Conservation (phyloP, 2,888 invertebrate species). For the Thecophora atra region DNA sequence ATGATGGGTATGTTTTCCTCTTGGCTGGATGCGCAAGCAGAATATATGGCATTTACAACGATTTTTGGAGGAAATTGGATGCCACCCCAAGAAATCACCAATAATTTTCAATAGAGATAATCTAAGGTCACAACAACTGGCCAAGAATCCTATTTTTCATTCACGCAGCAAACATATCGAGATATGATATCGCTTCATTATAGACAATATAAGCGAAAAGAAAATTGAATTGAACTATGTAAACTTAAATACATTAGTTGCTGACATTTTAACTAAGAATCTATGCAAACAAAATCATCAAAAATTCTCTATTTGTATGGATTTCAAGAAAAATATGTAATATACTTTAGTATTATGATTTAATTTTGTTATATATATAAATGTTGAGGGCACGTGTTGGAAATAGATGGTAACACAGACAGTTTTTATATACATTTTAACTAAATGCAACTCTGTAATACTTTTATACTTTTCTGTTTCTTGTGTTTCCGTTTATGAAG, state of each 20-base stretch:
- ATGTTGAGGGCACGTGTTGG: no score
- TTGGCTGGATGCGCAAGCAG: slow-evolving; percentile 37
- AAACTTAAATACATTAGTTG: slow-evolving; percentile 35
- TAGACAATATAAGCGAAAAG: slow-evolving; percentile 30
- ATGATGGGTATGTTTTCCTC: slow-evolving; percentile 39
- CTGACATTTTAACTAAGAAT: slow-evolving; percentile 41
- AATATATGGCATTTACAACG: slow-evolving; percentile 38
- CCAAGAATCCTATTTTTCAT: slow-evolving; percentile 39
- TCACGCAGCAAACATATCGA: slow-evolving; percentile 40
- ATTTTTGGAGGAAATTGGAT: background rate
- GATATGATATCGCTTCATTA: slow-evolving; percentile 36
- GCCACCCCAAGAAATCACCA: background rate
- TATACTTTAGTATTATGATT: no score
- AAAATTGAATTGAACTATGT: slow-evolving; percentile 36
- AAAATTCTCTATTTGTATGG: no score
- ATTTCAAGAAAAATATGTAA: no score
- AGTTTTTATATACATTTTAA: no score
- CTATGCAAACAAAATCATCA: no score
- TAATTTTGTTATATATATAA: no score
- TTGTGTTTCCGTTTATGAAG: no score
- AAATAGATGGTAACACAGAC: no score
- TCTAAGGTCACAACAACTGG: slow-evolving; percentile 35
- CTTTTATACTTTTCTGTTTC: no score
- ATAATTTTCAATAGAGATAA: slow-evolving; percentile 34
- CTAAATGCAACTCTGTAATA: no score